Percentiles rank a stretch among this genome's conserved stretches.
phyloP scores from a whole-genome alignment of 2,797 vertebrate genomes.

The Staurois parvus region DNA sequence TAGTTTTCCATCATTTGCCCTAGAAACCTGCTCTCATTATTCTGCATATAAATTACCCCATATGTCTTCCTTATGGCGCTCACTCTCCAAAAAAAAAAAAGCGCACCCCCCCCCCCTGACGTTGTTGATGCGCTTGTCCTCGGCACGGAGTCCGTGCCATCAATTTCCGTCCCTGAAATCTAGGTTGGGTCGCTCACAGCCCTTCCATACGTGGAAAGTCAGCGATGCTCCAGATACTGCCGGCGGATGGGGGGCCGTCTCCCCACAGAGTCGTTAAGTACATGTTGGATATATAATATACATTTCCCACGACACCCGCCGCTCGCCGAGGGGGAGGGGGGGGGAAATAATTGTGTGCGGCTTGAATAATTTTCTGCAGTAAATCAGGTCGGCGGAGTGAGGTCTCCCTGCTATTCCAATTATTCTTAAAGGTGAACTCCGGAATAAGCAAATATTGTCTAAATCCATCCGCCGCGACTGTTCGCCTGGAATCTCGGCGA shows the following conservation, averaged over 20 bases:
- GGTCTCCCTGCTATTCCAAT: not conserved
- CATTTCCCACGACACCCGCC: not conserved
- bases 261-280: conserved; percentile 16
- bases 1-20: not conserved
- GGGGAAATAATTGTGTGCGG: not conserved
- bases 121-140: not conserved
- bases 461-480: too few species aligned
- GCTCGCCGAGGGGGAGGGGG: not conserved
- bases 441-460: too few species aligned
- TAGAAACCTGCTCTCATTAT: conserved; percentile 35
- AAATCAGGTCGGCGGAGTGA: conserved; percentile 4
- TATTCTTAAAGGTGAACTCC: not conserved
- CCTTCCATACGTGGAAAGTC: conserved; percentile 7
- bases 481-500: too few species aligned
- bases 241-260: not conserved
- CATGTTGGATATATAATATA: conserved; percentile 30
- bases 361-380: conserved; percentile 21
- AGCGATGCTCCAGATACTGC: conserved; percentile 4
- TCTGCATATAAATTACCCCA: conserved; percentile 5
- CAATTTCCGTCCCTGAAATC: conserved; percentile 20
- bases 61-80: conserved; percentile 1
- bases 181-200: conserved; percentile 28
- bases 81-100: not conserved
- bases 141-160: conserved; percentile 2
- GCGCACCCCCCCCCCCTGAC: not conserved